These are phyloP conservation scores for Rhopalosiphum padi DNA, from an alignment of 1,140 invertebrate species.

Conservation along the genomic window DNA sequence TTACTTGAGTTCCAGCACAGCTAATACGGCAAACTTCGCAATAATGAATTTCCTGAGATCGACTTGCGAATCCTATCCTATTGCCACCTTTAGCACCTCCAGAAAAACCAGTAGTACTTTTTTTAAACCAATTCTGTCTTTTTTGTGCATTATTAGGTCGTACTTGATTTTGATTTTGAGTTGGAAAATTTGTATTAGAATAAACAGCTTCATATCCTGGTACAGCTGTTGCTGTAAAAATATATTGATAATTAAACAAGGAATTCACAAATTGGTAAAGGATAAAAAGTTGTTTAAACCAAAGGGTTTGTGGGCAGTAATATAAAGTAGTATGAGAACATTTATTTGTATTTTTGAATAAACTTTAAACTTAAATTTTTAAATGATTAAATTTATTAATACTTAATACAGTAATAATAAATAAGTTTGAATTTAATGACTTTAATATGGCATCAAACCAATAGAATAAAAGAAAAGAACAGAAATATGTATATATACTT, in stretches of 20 bases:
- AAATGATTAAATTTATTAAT: too few species aligned
- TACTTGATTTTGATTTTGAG: slow-evolving; percentile 54
- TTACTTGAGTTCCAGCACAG: slow-evolving; percentile 89
- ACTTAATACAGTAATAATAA: too few species aligned
- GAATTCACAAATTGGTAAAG: not conserved
- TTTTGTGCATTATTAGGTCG: slow-evolving; percentile 55
- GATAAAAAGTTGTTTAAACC: not conserved
- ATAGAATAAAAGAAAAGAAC: too few species aligned
- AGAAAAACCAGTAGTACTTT: slow-evolving; percentile 42
- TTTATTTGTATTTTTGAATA: not conserved
- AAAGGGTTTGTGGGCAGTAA: not conserved
- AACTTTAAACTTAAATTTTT: too few species aligned
- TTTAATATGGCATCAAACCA: too few species aligned
- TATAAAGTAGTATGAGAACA: not conserved
- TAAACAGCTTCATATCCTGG: slow-evolving; percentile 52
- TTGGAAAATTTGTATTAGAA: slow-evolving; percentile 54
- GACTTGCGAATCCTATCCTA: slow-evolving; percentile 26
- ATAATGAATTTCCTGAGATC: slow-evolving; percentile 84
- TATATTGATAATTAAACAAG: not conserved
- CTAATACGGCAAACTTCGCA: slow-evolving; percentile 98
- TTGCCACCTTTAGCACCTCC: slow-evolving; percentile 42
- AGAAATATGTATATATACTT: too few species aligned
- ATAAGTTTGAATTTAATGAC: too few species aligned
- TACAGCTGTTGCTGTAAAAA: slow-evolving; percentile 20
- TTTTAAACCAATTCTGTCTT: slow-evolving; percentile 55